These are phyloP conservation scores for Sebastes wilsoni DNA, from an alignment of 2,797 vertebrate species.

Conservation along the genomic window DNA sequence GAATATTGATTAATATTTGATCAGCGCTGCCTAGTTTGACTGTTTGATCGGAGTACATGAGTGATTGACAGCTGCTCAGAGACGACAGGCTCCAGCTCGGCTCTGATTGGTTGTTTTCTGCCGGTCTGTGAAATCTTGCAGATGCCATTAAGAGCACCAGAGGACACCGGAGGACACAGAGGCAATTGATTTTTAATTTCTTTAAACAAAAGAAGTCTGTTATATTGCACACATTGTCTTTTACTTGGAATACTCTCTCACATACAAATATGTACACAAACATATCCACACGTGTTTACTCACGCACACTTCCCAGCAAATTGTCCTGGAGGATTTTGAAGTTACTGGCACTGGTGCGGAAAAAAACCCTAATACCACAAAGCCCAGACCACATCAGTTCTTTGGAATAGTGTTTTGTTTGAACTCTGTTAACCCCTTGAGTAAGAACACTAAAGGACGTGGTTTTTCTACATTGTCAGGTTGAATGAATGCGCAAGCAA, in stretches of 20 bases:
- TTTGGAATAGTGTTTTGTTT: background rate
- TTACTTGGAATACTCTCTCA: background rate
- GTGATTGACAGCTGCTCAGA: no score
- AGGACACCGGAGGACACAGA: no score
- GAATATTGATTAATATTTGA: no score
- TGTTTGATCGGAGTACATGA: rapidly evolving
- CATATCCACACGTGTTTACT: background rate
- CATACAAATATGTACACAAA: background rate
- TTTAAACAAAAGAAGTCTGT: background rate
- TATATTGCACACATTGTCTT: background rate
- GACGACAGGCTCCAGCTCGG: no score
- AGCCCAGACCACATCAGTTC: background rate
- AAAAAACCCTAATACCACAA: constrained; percentile 19
- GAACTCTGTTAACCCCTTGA: background rate
- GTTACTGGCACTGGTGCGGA: background rate
- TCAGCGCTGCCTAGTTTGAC: no score
- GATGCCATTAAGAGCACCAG: no score
- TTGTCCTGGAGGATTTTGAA: background rate
- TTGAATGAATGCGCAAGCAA: background rate
- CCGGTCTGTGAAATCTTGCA: no score
- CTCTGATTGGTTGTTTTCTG: background rate
- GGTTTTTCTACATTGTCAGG: background rate
- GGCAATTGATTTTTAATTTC: no score
- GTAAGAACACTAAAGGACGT: background rate
- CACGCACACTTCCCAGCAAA: background rate